A percentile compares a stretch with the other conserved stretches of the same genome.
Conservation (phyloP, 2,888 invertebrate genomes). For the Phyllotreta striolata region DNA sequence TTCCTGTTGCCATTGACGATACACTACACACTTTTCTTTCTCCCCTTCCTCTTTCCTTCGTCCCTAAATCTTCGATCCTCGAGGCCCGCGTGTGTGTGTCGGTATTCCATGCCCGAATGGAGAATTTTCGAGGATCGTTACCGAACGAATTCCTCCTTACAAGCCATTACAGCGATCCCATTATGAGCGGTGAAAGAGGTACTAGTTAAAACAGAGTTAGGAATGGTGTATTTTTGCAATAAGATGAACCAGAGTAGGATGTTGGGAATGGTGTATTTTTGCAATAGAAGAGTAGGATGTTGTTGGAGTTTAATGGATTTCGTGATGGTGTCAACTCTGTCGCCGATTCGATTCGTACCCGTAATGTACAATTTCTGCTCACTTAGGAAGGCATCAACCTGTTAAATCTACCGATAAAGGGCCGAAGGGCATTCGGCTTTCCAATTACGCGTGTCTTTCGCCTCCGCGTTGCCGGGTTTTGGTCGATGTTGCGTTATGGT, state of each 20-base stretch:
- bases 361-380: constrained; percentile 49
- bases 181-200: no score
- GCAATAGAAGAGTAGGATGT: not conserved
- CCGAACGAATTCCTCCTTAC: not conserved
- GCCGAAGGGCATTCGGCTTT: constrained; percentile 30
- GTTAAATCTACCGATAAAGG: constrained; percentile 43
- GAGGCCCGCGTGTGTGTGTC: constrained; percentile 9
- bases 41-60: no score
- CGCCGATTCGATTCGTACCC: constrained; percentile 13
- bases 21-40: constrained; percentile 13
- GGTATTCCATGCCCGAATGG: constrained; percentile 7
- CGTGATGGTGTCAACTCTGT: not conserved
- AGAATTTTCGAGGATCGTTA: constrained; percentile 12
- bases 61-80: constrained; percentile 4
- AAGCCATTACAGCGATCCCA: no score
- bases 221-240: no score
- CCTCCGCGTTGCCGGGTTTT: constrained; percentile 19
- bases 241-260: not conserved
- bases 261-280: not conserved
- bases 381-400: constrained; percentile 50
- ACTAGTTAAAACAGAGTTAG: no score
- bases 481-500: not conserved
- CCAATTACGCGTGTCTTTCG: constrained; percentile 32
- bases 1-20: constrained; percentile 27
- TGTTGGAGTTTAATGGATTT: constrained; percentile 1